Evolutionary conservation across 2,113 vertebrate genomes (phyloP).

Genomic region (Circaetus cinerascens): DNA sequence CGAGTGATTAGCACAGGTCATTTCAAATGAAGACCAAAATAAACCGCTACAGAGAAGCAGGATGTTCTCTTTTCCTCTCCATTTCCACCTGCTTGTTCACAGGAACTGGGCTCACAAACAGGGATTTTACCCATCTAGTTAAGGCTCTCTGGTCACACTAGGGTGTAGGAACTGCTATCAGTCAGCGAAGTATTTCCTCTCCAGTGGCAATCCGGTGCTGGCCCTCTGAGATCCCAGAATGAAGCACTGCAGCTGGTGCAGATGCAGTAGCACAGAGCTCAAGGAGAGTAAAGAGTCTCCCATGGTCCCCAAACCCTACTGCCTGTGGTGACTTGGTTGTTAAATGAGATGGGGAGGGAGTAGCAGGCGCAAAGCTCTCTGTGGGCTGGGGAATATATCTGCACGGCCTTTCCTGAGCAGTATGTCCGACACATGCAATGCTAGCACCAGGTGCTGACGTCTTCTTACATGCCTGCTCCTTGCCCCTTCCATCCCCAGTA

Average conservation of each 20-base stretch:
- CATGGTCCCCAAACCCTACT: neutral
- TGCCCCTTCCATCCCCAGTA: neutral
- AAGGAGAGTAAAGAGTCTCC: neutral
- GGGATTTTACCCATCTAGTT: neutral
- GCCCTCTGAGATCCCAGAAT: neutral
- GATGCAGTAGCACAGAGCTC: neutral
- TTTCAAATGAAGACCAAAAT: neutral
- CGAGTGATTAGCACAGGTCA: rapidly evolving
- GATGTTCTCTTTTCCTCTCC: neutral
- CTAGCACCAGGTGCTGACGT: neutral
- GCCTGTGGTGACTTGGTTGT: rapidly evolving
- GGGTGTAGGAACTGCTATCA: neutral
- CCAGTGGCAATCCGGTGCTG: neutral
- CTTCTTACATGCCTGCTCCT: neutral
- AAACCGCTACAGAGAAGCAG: neutral
- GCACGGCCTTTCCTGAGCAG: neutral
- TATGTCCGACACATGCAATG: neutral
- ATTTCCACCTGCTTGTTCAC: neutral
- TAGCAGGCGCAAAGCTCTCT: neutral
- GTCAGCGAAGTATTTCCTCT: neutral
- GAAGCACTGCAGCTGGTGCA: neutral
- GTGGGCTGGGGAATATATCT: neutral
- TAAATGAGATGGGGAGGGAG: neutral
- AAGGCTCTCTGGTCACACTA: neutral
- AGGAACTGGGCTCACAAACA: neutral